Base-by-base conservation (phyloP, 2,797 vertebrate genomes). In the Coranthus polyacanthus region DNA sequence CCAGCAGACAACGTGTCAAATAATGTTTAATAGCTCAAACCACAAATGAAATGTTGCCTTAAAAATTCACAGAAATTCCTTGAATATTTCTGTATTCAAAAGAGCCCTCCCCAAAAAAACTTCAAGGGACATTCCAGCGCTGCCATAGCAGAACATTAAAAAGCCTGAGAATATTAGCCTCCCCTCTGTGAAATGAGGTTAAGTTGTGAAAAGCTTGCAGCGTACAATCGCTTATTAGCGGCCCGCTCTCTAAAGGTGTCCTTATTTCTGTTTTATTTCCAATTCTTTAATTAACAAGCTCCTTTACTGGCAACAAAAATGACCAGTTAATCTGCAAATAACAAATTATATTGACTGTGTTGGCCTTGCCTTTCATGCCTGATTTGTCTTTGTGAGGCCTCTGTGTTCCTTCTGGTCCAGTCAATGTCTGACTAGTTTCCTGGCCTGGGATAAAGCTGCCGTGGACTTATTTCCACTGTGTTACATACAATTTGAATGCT, bases 261-360 rank as follows among this genome's bases (percentile, higher is more conserved):
- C 39, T 82, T 81, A 78, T 82, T 83, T 78, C 78, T 69, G 8
- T 73, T 75, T 66, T 65, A 68, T 68, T 67, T 65, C 20, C 21
- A 58, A 55, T 68, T 67, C 43, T 58, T 85, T 88, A 76, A 84
- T 88, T 81, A 79, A 75, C 47, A 56, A 56, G 15, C 46, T 39
- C 56, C 24, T 77, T 82, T 54, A 44, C 79, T 44, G 74, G 60
- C 69, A 66, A 79, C 72, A 84, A 89, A 86, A 84, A 80, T 84
- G 81, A 80, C 75, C 84, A 90, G 88, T 90, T 91, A 88, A 74
- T 79, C 58, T 72, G 76, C 71, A 80, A 79, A 81, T 81, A 78
- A 54, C 71, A 79, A 76, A 82, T 79, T 78, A 52, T 72, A 64
- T 68, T 47, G 47, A 74, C 70, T 75, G 42, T 22, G 62, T 50